Base-by-base conservation (phyloP, 2,888 invertebrate species). In the Sussaba pulchella region DNA sequence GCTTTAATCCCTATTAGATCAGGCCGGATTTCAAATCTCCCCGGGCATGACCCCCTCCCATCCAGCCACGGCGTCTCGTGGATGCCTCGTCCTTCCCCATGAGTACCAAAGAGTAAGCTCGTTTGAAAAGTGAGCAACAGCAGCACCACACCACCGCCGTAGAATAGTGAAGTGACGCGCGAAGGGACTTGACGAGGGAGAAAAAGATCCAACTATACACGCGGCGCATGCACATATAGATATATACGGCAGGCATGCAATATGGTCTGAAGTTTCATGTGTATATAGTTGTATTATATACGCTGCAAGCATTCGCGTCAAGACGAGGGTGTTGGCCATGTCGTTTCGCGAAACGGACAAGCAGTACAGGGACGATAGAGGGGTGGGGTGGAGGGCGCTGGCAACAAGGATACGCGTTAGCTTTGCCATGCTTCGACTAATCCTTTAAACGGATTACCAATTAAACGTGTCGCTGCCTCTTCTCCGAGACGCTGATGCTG, bases 371-470 rank as follows among this genome's bases (percentile, higher is more conserved):
- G 76, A 57, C 79, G 80, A 82, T 77, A 10, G 57, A 21, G 47
- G n/a, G 36, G 50, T 14, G 52, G 43, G 10, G 50, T 4, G 41
- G 61, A 14, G 39, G 57, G 63, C 70, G 45, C 17, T 19, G 19
- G 50, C 74, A 77, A 74, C 83, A 70, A 71, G 85, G 87, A 86
- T 87, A 90, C 90, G 89, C 87, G 88, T 31, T 90, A 87, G 88
- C 91, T 89, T 90, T 88, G 87, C 89, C 87, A 87, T 89, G 89
- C 87, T 87, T 89, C 89, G 89, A 88, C 90, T 91, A 91, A 92
- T 91, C 91, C 90, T 90, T 92, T 91, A 90, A 92, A 91, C 91
- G 91, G 91, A 91, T 92, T 91, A 91, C 88, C 91, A 92, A 92
- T 91, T 91, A 91, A 91, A 91, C 89, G 87, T 87, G 90, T 90